Conservation (phyloP, 2,888 invertebrate species). For the Caenorhabditis imperialis region DNA sequence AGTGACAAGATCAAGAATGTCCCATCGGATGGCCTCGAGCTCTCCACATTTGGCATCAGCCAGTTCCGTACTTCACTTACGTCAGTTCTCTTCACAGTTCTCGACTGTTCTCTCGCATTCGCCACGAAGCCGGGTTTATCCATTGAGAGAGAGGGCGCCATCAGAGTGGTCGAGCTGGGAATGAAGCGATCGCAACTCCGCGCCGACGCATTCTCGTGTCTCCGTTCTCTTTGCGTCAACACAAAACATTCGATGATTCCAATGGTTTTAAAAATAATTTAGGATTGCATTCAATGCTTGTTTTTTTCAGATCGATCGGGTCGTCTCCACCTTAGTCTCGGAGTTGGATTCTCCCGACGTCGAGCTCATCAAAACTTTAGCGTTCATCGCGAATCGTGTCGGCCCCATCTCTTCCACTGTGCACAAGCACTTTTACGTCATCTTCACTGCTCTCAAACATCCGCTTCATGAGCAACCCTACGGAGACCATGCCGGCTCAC, state of each 20-base stretch:
- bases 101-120: slow-evolving; percentile 25
- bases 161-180: slow-evolving; percentile 38
- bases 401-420: slow-evolving; percentile 56
- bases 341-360: slow-evolving; percentile 43
- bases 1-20: slow-evolving; percentile 26
- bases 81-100: slow-evolving; percentile 33
- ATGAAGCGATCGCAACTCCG: slow-evolving; percentile 7
- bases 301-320: slow-evolving; percentile 42
- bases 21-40: slow-evolving; percentile 32
- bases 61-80: slow-evolving; percentile 18
- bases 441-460: slow-evolving; percentile 51
- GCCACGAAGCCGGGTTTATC: slow-evolving; percentile 13
- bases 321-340: slow-evolving; percentile 51
- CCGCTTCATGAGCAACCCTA: slow-evolving; percentile 53
- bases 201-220: slow-evolving; percentile 16
- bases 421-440: slow-evolving; percentile 59
- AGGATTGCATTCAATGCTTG: neutral
- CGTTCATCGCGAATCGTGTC: slow-evolving; percentile 35
- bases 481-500: slow-evolving; percentile 30
- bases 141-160: slow-evolving; percentile 22
- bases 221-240: slow-evolving; percentile 33
- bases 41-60: slow-evolving; percentile 31
- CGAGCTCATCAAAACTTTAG: slow-evolving; percentile 45
- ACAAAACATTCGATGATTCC: slow-evolving; percentile 40
- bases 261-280: slow-evolving; percentile 22